These are phyloP conservation scores for Sorex araneus DNA, from an alignment of 2,113 vertebrate genomes.

Conservation along the genomic window DNA sequence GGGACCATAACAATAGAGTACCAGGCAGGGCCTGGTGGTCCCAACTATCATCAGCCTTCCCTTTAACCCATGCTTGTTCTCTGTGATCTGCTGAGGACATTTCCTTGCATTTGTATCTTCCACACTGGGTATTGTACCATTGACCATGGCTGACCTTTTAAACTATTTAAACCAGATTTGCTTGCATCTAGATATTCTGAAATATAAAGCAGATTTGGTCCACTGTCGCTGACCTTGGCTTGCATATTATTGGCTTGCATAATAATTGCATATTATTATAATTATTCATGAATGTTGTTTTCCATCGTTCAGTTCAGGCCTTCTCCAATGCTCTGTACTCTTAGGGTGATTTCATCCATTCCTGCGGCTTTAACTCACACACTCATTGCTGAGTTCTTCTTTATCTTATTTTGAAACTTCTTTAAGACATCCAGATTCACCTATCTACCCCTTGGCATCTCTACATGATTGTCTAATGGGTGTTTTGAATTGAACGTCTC, in stretches of 20 bases:
- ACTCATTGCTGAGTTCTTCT: too few relatives aligned
- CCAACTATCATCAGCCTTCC: neutral
- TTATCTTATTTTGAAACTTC: neutral
- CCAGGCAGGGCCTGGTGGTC: neutral
- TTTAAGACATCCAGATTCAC: neutral
- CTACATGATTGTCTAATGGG: neutral
- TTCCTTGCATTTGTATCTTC: neutral
- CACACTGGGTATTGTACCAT: neutral
- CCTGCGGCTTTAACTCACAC: neutral
- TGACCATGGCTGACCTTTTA: neutral
- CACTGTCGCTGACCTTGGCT: neutral
- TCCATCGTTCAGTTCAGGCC: neutral
- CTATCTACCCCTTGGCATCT: neutral
- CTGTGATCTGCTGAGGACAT: neutral
- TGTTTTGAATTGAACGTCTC: neutral
- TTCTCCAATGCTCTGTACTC: neutral
- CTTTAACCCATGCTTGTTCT: neutral
- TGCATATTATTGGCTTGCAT: neutral
- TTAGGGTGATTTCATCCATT: neutral
- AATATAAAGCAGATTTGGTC: neutral
- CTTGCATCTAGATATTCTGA: neutral
- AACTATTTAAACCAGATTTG: neutral
- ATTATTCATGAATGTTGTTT: neutral
- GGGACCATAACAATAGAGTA: neutral
- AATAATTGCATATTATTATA: neutral